These are phyloP conservation scores for Anthoscopus minutus DNA, from an alignment of 2,113 vertebrate species.

Conservation along the genomic window DNA sequence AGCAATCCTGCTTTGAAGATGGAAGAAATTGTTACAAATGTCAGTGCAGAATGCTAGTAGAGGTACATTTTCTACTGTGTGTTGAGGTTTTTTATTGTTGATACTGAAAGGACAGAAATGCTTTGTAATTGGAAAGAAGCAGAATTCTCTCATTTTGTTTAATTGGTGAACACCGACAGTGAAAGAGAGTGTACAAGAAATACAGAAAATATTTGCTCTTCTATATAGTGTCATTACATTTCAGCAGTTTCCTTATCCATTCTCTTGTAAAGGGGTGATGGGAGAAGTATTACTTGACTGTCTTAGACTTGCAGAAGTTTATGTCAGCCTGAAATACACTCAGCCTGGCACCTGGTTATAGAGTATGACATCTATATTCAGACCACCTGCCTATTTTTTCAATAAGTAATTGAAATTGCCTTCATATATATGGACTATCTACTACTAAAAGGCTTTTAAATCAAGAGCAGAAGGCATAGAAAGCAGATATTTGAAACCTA, in stretches of 20 bases:
- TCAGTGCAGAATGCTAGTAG: not conserved
- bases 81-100: not conserved
- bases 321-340: not conserved
- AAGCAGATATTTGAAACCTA: not conserved
- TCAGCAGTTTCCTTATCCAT: not conserved
- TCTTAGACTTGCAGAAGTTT: not conserved
- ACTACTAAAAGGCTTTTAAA: not conserved
- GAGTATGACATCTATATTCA: not conserved
- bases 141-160: not conserved
- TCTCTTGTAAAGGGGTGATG: not conserved
- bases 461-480: not conserved
- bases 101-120: not conserved
- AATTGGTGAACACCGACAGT: not conserved
- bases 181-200: not conserved
- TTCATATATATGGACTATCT: not conserved
- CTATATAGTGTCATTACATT: not conserved
- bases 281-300: not conserved
- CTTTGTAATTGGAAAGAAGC: not conserved
- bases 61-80: not conserved
- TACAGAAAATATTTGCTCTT: not conserved
- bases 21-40: not conserved
- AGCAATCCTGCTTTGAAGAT: not conserved
- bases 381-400: not conserved
- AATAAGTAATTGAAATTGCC: not conserved
- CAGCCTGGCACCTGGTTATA: not conserved